Evolutionary conservation across 2,888 invertebrate genomes (phyloP), one percentile per base, ranked within the genome.

Genomic region (Drosophila trichaetosa): DNA sequence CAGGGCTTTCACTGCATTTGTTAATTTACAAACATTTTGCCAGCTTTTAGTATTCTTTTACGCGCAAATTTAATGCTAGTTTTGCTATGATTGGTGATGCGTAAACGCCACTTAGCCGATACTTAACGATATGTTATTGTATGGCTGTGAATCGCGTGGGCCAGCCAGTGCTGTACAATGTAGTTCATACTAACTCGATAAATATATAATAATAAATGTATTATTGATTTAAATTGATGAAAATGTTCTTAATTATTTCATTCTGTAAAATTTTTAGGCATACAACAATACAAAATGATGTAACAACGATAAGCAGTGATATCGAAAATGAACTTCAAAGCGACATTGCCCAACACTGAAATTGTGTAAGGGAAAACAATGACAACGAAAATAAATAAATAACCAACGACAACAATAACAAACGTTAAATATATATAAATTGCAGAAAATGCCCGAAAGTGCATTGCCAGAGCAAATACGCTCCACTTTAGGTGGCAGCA

Each of bases 51-150:
- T 66, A 79, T 66, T 80, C 78, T 78, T 82, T 83, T 80, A 79
- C 77, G 83, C 76, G 87, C 73, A 78, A 87, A 86, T 76, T 83
- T 75, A 69, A 79, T 79, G 78, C 69, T 46, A 75, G 61, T 71
- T 56, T 78, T 54, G 60, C 78, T 79, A 75, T 78, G 65, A 71
- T 71, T 78, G 52, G 78, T 57, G 78, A 79, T 78, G 79, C 48
- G 75, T 63, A 66, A 63, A 70, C 49, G 64, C 29, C 49, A 31
- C 31, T 65, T 52, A 31, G 36, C n/a, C 61, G 67, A 67, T 74
- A 62, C 16, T 64, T 69, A 36, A 40, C 66, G 77, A 67, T 77
- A 31, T 59, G 49, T 48, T 58, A 24, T 73, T 61, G 46, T n/a
- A 51, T 24, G 36, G 27, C 29, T 58, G 29, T 52, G 21, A 67